phyloP scores from a whole-genome alignment of 2,797 vertebrate species.

The Florisuga fusca region DNA sequence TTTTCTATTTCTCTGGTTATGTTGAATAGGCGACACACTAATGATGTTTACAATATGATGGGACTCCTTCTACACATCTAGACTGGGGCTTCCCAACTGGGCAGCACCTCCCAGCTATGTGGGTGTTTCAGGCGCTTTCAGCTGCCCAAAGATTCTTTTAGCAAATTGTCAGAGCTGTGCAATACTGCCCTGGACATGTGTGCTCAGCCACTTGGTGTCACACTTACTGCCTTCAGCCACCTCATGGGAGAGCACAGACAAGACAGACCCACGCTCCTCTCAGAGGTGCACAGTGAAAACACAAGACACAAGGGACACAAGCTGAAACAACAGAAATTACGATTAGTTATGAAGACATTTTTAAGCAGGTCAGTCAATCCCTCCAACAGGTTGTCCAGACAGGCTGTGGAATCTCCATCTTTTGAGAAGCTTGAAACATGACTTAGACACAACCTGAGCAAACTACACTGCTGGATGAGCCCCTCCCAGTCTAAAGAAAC shows the following conservation, averaged over 20 bases:
- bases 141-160: background rate
- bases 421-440: background rate
- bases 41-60: background rate
- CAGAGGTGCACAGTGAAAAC: background rate
- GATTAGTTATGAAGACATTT: background rate
- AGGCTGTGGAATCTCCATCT: background rate
- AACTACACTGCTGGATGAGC: background rate
- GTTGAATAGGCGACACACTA: background rate
- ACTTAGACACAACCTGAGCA: background rate
- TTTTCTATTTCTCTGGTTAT: background rate
- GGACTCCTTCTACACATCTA: background rate
- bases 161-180: background rate
- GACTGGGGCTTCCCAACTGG: background rate
- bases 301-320: background rate
- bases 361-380: background rate
- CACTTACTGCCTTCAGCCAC: background rate
- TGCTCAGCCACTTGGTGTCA: background rate
- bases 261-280: background rate
- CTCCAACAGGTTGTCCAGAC: background rate
- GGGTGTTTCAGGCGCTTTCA: background rate
- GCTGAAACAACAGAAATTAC: background rate
- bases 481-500: background rate
- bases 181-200: accelerated
- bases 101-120: background rate
- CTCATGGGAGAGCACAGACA: background rate